Conservation (phyloP, 2,888 invertebrate genomes). For the Drosophila lutescens region DNA sequence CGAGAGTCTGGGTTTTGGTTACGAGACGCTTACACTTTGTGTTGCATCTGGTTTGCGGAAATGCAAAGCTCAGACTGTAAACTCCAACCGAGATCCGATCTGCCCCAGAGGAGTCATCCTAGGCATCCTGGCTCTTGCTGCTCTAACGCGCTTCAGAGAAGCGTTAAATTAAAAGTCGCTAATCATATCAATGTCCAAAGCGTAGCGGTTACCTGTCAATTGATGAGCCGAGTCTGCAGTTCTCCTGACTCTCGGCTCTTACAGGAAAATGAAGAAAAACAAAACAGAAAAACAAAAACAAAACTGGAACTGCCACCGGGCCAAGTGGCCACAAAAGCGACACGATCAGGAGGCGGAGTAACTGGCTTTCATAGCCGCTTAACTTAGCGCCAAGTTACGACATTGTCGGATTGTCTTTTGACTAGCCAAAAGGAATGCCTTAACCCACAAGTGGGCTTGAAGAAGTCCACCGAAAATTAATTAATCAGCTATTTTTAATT, state of each 20-base stretch:
- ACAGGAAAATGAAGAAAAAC: conserved; percentile 1
- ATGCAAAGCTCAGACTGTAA: conserved; percentile 33
- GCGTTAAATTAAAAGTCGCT: conserved; percentile 60
- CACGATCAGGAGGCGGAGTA: conserved; percentile 33
- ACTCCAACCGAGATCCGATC: conserved; percentile 34
- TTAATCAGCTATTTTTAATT: neutral
- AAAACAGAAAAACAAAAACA: conserved; percentile 24
- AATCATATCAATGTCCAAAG: conserved; percentile 73
- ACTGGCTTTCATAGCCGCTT: conserved; percentile 51
- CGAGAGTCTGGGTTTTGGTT: conserved; percentile 50
- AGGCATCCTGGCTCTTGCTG: conserved; percentile 13
- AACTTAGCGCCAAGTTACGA: conserved; percentile 49
- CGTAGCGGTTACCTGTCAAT: conserved; percentile 73
- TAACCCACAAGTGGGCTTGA: conserved; percentile 17
- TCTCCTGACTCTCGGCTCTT: neutral
- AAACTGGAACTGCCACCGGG: conserved; percentile 51
- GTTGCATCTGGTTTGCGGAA: conserved; percentile 53
- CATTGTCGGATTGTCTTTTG: conserved; percentile 48
- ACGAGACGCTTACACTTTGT: conserved; percentile 39
- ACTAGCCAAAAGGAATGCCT: conserved; percentile 41
- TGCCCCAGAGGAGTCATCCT: conserved; percentile 18
- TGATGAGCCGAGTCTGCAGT: conserved; percentile 40
- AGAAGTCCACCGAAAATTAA: neutral
- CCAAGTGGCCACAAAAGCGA: conserved; percentile 22
- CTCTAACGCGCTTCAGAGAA: conserved; percentile 47